Base-by-base conservation (phyloP, 2,797 vertebrate species). In the Myripristis jacobus region DNA sequence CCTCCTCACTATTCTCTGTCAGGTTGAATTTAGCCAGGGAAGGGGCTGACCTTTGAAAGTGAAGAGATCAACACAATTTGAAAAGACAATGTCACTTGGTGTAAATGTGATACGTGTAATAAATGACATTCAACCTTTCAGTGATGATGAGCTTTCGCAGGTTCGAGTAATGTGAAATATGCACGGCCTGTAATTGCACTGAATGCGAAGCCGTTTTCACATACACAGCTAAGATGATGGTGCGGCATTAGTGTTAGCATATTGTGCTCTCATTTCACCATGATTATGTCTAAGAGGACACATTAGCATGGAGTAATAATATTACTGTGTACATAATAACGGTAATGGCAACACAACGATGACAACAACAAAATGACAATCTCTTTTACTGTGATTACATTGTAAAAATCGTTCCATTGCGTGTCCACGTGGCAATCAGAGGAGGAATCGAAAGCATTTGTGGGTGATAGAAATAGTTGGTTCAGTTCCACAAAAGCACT, bases 21-120 rank as follows among this genome's bases (percentile, higher is more conserved):
- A 97, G 95, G 94, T 96, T 96, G 95, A 91, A 97, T 99, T 98
- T 98, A 96, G 94, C 95, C 94, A 92, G 94, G 94, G 93, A 96
- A 95, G 92, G 92, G 95, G 95, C 91, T 98, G 97, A 99, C 97
- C 97, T 99, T 98, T 98, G 95, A 94, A 96, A 97, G 96, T 96
- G 95, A 97, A 96, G 96, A 97, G 96, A 98, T 97, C 96, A 96
- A 96, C 94, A 94, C 94, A 97, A 98, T 96, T 95, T 96, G 96
- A 98, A 97, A 98, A 97, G 97, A 99, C 97, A 98, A 95, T 96
- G 94, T 96, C 96, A 98, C 97, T 98, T 97, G 97, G 95, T 97
- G 96, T 96, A 96, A 98, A 96, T 97, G 96, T 96, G 94, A 96
- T 96, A 95, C 89, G 93, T 94, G 92, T 92, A 93, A 94, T 94